These are phyloP conservation scores for Alouatta palliata DNA, from an alignment of 2,113 vertebrate genomes.

Conservation along the genomic window DNA sequence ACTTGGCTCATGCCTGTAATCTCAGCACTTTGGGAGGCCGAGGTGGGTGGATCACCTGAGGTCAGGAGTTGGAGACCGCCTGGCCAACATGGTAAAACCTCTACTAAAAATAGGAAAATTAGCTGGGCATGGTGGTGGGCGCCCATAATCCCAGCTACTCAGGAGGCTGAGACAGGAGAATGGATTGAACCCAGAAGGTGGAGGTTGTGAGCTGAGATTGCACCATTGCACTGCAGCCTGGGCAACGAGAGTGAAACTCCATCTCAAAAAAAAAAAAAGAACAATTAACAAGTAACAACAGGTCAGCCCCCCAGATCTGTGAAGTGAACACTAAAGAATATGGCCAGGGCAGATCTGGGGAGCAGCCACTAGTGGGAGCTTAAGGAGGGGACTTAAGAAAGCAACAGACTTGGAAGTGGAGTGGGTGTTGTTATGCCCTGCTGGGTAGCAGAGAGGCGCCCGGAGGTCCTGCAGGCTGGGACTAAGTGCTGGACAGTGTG, in stretches of 20 bases:
- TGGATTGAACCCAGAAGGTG: background rate
- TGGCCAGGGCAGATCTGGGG: fast-evolving
- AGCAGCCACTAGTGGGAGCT: fast-evolving
- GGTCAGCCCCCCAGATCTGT: no score
- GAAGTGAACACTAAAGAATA: background rate
- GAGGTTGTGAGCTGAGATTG: background rate
- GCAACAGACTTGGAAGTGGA: background rate
- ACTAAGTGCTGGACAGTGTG: no score
- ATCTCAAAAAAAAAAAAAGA: no score
- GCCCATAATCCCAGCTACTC: background rate
- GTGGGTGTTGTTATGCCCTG: background rate
- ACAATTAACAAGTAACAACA: background rate
- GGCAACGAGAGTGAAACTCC: background rate
- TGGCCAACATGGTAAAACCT: background rate
- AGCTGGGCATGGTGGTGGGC: background rate
- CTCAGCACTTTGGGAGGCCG: background rate
- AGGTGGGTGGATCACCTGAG: background rate
- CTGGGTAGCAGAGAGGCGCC: background rate
- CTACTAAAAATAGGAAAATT: background rate
- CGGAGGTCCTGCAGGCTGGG: background rate
- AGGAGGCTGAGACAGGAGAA: background rate
- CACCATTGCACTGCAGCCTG: background rate
- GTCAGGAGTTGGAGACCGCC: background rate
- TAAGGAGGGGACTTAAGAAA: background rate
- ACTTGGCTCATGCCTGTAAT: background rate